Percentiles rank a stretch among this genome's conserved stretches.
phyloP scores from a whole-genome alignment of 2,113 vertebrate genomes.

The Urocitellus parryii region DNA sequence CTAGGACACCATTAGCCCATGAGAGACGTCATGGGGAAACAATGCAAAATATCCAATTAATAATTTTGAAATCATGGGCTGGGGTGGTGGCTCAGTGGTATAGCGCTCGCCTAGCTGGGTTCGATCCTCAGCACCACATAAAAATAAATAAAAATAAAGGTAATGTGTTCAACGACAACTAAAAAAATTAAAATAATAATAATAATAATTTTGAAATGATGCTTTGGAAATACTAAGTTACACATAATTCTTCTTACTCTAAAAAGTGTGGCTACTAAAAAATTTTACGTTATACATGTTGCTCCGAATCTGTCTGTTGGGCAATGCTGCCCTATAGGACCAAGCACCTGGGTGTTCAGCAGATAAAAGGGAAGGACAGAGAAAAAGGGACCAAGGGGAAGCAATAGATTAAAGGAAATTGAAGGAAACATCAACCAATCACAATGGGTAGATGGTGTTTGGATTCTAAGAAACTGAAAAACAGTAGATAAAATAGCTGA shows the following conservation, averaged over 20 bases:
- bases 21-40: too few relatives aligned
- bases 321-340: not conserved
- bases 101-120: too few relatives aligned
- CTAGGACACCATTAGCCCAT: too few relatives aligned
- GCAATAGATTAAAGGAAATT: not conserved
- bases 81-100: too few relatives aligned
- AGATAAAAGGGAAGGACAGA: not conserved
- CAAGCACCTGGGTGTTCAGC: not conserved
- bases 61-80: too few relatives aligned
- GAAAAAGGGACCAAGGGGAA: not conserved
- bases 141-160: too few relatives aligned
- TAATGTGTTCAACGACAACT: too few relatives aligned
- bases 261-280: not conserved
- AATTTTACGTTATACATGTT: not conserved
- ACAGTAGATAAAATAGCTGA: not conserved
- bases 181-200: too few relatives aligned
- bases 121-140: too few relatives aligned
- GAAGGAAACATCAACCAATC: not conserved
- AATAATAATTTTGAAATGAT: not conserved
- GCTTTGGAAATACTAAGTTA: not conserved
- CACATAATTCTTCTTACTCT: not conserved
- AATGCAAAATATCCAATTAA: too few relatives aligned
- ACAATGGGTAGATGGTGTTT: not conserved
- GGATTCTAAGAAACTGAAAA: slow-evolving; percentile 7
- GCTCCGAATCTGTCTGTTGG: not conserved